Evolutionary conservation across 2,888 invertebrate species (phyloP).

Genomic region (Nysson spinosus): DNA sequence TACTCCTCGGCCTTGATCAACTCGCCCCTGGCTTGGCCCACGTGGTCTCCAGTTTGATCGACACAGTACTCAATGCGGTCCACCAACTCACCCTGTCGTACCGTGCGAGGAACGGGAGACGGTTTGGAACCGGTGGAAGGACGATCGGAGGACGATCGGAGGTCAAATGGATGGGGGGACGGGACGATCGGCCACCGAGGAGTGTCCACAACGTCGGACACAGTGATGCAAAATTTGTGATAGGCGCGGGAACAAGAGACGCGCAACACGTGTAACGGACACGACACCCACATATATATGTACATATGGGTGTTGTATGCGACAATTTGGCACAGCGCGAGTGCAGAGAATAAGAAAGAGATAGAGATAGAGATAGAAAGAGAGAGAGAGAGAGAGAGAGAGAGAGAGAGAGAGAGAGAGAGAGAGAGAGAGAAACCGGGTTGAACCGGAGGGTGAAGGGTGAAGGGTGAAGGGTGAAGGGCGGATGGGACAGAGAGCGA

Average conservation of each 20-base stretch:
- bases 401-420: neutral
- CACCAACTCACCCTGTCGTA: conserved; percentile 92
- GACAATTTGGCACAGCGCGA: no score
- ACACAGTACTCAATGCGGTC: conserved; percentile 97
- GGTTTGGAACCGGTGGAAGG: neutral
- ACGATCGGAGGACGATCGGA: neutral
- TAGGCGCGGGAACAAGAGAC: neutral
- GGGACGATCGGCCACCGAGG: neutral
- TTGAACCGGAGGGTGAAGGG: no score
- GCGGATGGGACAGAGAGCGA: no score
- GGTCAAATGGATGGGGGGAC: neutral
- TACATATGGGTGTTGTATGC: conserved; percentile 15
- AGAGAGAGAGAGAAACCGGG: neutral
- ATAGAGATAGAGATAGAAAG: conserved; percentile 10
- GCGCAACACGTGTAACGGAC: no score
- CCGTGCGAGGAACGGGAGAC: conserved; percentile 18
- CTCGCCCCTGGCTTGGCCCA: conserved; percentile 88
- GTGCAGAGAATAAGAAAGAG: no score
- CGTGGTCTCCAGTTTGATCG: conserved; percentile 90
- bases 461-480: no score
- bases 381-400: conserved; percentile 1
- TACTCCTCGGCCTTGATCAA: conserved; percentile 89
- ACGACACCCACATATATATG: no score
- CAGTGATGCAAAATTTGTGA: no score
- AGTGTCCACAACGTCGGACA: no score